Base-by-base conservation (phyloP, 2,888 invertebrate species). In the Adineta ricciae region DNA sequence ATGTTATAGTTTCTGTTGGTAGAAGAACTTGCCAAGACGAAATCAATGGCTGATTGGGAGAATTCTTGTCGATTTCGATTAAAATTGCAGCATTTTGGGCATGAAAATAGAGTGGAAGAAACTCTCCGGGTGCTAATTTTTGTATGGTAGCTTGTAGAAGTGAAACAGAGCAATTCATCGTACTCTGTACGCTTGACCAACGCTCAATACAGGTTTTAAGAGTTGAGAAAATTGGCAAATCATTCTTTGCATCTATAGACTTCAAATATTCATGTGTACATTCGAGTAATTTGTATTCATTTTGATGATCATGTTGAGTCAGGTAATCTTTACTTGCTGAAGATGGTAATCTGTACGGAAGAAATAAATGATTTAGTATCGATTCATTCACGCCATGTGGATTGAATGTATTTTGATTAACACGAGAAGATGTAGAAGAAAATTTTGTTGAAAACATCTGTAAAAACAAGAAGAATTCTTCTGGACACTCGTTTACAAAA, bases 41-140 rank as follows among this genome's bases (percentile, higher is more conserved):
- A 8, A 78, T n/a, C 14, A 78, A 78, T 4, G 73, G 24, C 24
- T 38, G 73, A 19, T 78, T 21, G n/a, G 0, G 7, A n/a, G 7
- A 24, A 19, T 38, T 78, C 41, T 78, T 9, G 16, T 78, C 73
- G 1, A 78, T 78, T 78, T 78, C 73, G 24, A 78, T 78, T 41
- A 78, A 8, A 78, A 78, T 41, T 36, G 73, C 73, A 78, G 73
- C 73, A 78, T 78, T 78, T 41, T 78, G 73, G 24, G 41, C 41
- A 41, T 41, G 73, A 27, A 38, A 78, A 41, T 78, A 78, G 21
- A 78, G 38, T 3, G 73, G 41, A 78, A 78, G 73, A 41, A 78
- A 78, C 4, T 19, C 11, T 21, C 73, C 73, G 38, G 73, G 19
- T 24, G 73, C 1, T 78, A 78, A 24, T 2, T 78, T 19, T 36